phyloP scores from a whole-genome alignment of 2,797 vertebrate species.

The Florisuga fusca region DNA sequence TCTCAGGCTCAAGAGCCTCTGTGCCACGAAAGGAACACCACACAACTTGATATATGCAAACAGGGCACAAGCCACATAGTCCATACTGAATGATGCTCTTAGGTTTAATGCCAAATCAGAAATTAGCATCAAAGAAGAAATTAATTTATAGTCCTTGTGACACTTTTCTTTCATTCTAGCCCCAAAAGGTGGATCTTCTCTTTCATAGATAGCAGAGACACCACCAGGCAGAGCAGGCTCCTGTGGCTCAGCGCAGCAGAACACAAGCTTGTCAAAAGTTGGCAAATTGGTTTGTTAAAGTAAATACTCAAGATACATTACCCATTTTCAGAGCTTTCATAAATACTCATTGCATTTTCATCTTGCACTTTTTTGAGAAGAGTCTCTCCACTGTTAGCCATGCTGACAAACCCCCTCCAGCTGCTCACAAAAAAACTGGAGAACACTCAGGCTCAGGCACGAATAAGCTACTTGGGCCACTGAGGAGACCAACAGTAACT shows the following conservation, averaged over 20 bases:
- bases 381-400: slow-evolving; percentile 60
- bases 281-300: neutral
- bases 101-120: neutral
- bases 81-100: neutral
- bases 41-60: neutral
- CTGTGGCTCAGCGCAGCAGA: neutral
- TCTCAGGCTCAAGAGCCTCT: neutral
- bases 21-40: neutral
- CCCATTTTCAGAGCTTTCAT: slow-evolving; percentile 63
- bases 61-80: neutral
- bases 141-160: neutral
- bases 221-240: neutral
- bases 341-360: neutral
- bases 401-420: slow-evolving; percentile 29
- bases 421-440: neutral
- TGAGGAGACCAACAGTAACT: slow-evolving; percentile 3
- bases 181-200: neutral
- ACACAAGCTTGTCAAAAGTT: neutral
- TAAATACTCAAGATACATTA: slow-evolving; percentile 63
- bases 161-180: neutral
- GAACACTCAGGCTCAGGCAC: neutral
- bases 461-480: slow-evolving; percentile 12
- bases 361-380: neutral
- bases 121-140: neutral
- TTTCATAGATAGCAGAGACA: neutral